A percentile compares a stretch with the other conserved stretches of the same genome.
Conservation (phyloP, 2,888 invertebrate genomes). For the Aspidapion aeneum region DNA sequence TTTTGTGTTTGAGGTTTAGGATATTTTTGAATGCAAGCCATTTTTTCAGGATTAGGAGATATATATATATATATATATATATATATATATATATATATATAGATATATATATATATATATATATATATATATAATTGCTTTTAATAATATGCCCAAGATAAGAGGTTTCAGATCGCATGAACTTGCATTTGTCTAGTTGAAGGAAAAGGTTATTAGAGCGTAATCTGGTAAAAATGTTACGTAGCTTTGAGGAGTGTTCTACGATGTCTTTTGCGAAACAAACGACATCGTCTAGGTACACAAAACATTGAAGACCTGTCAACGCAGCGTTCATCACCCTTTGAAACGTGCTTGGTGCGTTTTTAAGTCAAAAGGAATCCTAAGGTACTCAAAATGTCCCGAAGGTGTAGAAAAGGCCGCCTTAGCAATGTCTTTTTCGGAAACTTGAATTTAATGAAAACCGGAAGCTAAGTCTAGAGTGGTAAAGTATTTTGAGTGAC, state of each 20-base stretch:
- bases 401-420: conserved; percentile 39
- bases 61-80: too few species aligned
- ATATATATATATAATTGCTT: conserved; percentile 36
- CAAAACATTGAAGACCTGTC: conserved; percentile 11
- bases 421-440: conserved; percentile 33
- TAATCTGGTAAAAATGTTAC: conserved; percentile 33
- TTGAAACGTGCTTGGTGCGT: conserved; percentile 36
- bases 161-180: conserved; percentile 37
- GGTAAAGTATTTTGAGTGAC: conserved; percentile 40
- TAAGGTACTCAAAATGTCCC: conserved; percentile 39
- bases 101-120: too few species aligned
- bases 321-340: conserved; percentile 39
- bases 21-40: conserved; percentile 33
- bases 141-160: conserved; percentile 42
- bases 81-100: too few species aligned
- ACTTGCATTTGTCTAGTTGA: conserved; percentile 38
- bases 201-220: conserved; percentile 28
- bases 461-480: conserved; percentile 42
- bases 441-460: conserved; percentile 41
- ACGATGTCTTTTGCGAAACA: too few species aligned
- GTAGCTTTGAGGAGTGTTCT: conserved; percentile 33
- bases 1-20: conserved; percentile 31
- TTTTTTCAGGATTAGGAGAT: too few species aligned
- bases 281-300: background rate
- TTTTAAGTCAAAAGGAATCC: conserved; percentile 43